phyloP scores from a whole-genome alignment of 2,113 vertebrate genomes.

The Hippoglossus stenolepis region DNA sequence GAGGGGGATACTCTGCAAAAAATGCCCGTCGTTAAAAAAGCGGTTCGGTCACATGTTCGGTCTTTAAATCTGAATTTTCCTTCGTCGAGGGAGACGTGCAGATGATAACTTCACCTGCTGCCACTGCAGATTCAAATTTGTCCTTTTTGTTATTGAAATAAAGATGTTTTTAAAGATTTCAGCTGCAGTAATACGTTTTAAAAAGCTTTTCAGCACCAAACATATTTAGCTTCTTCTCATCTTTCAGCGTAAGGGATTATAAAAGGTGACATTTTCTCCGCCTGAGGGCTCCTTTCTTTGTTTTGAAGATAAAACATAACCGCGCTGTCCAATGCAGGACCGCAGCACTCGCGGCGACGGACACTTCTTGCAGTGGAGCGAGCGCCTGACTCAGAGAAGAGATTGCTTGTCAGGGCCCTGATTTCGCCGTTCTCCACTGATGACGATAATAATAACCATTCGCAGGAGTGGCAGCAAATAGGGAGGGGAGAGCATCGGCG shows the following conservation, averaged over 20 bases:
- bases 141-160: too few species aligned
- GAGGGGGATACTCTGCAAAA: slow-evolving; percentile 61
- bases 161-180: too few species aligned
- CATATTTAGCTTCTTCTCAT: too few species aligned
- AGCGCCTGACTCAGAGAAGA: slow-evolving; percentile 65
- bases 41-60: background rate
- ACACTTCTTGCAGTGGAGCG: slow-evolving; percentile 63
- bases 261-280: background rate
- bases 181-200: too few species aligned
- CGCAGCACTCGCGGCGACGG: background rate
- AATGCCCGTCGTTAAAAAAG: background rate
- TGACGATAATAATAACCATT: slow-evolving; percentile 83
- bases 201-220: background rate
- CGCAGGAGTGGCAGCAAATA: slow-evolving; percentile 75
- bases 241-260: too few species aligned
- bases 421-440: slow-evolving; percentile 78
- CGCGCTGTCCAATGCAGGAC: too few species aligned
- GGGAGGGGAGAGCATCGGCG: slow-evolving; percentile 61
- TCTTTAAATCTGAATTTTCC: slow-evolving; percentile 10
- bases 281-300: background rate
- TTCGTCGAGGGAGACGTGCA: background rate
- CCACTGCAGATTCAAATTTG: too few species aligned
- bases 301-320: too few species aligned
- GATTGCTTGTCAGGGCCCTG: slow-evolving; percentile 81
- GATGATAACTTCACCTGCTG: background rate